These are phyloP conservation scores for Eupleurogrammus muticus DNA, from an alignment of 2,797 vertebrate genomes.

Conservation along the genomic window DNA sequence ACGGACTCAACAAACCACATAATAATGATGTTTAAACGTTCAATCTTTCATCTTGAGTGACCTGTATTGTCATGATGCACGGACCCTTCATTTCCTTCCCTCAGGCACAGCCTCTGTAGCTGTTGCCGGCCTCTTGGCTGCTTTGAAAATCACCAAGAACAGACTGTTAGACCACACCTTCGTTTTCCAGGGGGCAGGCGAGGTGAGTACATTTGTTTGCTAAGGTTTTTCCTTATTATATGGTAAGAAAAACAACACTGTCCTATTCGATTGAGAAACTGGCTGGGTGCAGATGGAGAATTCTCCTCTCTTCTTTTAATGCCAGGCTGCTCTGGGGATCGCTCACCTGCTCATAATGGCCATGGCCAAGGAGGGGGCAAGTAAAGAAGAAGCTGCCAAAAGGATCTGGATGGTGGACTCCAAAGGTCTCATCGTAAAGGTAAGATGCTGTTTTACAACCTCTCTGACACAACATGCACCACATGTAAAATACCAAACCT, in stretches of 20 bases:
- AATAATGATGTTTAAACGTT: neutral
- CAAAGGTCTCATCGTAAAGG: constrained; percentile 96
- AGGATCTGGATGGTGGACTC: constrained; percentile 99
- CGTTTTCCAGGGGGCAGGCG: constrained; percentile 98
- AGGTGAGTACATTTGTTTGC: constrained; percentile 81
- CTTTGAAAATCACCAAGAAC: constrained; percentile 94
- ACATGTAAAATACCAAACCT: neutral
- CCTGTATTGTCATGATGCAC: neutral
- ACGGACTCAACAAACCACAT: neutral
- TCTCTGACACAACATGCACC: neutral
- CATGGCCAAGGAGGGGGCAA: constrained; percentile 92
- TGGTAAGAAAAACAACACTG: constrained; percentile 12
- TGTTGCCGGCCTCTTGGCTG: constrained; percentile 92
- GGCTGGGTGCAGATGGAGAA: neutral
- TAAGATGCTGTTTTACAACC: constrained; percentile 56
- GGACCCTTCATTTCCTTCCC: constrained; percentile 26
- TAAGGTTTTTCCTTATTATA: neutral
- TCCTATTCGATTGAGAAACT: neutral
- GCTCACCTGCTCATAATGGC: constrained; percentile 95
- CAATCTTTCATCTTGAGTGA: neutral
- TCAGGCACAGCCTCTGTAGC: constrained; percentile 96
- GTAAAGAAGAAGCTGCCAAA: constrained; percentile 87
- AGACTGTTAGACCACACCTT: constrained; percentile 93
- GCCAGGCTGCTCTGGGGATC: constrained; percentile 95
- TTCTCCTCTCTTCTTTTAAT: neutral